Base-by-base conservation (phyloP, 2,888 invertebrate species). In the Sericinus montela region DNA sequence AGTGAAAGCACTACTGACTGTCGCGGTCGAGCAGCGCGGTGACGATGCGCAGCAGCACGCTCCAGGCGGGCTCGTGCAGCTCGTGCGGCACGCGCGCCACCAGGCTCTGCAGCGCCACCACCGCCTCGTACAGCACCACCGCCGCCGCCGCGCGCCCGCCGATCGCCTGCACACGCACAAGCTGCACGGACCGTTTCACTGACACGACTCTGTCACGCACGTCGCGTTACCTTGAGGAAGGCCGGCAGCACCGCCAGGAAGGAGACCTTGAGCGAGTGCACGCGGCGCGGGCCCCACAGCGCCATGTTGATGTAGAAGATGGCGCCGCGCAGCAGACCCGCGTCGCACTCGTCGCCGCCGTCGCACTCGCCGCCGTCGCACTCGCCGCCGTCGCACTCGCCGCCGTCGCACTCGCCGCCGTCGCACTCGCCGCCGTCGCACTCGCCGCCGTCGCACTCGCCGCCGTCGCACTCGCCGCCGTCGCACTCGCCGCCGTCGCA, bases 231-330 rank as follows among this genome's bases (percentile, higher is more conserved):
- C 73, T 77, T 73, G 49, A 72, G 71, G 62, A 83, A 72, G 25
- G 86, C 95, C 10, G 96, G 96, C 60, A 98, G 89, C 55, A 98
- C 95, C 46, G 95, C 93, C 35, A 95, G 92, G 57, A 93, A 93
- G 35, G 96, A 94, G 64, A 94, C 94, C 69, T 93, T 92, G 36
- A 98, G 90, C 62, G 94, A 91, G 45, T 91, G 91, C 52, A 97
- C 93, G 46, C 91, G 89, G 59, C 92, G 90, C 42, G 93, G 91
- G 10, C 97, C 95, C 95, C 98, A 98, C 56, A 98, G 90, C 56
- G 96, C 97, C 94, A 97, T 96, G 71, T 96, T 94, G 52, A 97
- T 92, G 80, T 95, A 97, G 89, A 97, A 98, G 40, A 98, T 94
- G 45, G 97, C 97, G 36, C 96, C 95, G 62, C 95, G 91, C 58